These are phyloP conservation scores for Pithys albifrons DNA, from an alignment of 2,113 vertebrate genomes.

Conservation along the genomic window DNA sequence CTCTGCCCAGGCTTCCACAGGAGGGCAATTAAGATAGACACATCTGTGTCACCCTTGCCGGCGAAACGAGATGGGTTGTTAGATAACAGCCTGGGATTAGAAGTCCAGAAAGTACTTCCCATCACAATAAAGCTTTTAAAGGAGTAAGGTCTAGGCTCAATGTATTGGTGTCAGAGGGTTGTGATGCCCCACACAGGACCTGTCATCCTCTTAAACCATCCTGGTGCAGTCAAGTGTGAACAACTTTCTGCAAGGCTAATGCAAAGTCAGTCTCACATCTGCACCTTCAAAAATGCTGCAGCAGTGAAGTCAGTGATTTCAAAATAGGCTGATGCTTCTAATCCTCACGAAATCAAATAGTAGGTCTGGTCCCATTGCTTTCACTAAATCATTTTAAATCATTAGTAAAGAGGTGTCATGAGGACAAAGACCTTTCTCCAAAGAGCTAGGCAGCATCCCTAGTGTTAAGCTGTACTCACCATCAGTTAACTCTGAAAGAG, in stretches of 20 bases:
- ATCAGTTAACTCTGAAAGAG: constrained; percentile 78
- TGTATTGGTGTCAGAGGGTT: neutral
- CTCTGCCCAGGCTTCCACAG: neutral
- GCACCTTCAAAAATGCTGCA: neutral
- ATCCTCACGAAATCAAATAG: neutral
- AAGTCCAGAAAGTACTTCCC: neutral
- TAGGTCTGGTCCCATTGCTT: neutral
- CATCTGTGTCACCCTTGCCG: neutral
- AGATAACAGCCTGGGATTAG: neutral
- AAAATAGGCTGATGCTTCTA: neutral
- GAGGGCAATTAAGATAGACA: neutral
- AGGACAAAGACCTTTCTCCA: neutral
- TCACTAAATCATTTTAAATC: neutral
- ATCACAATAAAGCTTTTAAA: neutral
- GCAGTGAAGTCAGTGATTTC: neutral
- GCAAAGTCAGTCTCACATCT: neutral
- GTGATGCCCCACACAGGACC: neutral
- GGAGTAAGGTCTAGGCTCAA: fast-evolving
- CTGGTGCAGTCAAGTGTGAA: neutral
- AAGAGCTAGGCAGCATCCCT: neutral
- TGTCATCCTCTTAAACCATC: neutral
- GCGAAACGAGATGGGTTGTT: neutral
- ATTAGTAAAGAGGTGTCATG: neutral
- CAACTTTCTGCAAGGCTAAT: neutral
- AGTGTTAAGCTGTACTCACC: constrained; percentile 59